Evolutionary conservation across 2,113 vertebrate genomes (phyloP), one percentile per base, ranked within the genome.

Genomic region (Microtus ochrogaster): DNA sequence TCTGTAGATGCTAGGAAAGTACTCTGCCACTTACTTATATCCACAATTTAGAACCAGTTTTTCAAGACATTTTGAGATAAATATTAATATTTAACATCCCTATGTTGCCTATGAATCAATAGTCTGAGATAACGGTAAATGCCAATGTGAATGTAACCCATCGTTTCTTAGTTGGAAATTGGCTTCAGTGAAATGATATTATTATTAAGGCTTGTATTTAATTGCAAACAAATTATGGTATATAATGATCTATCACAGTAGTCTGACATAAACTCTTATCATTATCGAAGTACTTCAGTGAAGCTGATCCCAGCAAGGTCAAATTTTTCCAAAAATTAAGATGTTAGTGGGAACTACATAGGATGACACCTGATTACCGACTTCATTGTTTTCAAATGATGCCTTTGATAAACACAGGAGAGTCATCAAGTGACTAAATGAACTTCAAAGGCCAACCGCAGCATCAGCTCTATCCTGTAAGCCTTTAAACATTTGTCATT

Each of bases 101-200:
- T 77, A 4, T 89, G 49, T 92, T 86, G 39, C n/a, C 61, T 96
- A 82, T 83, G 33, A 78, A 86, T 95, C 66, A 10, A 88, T 81
- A 13, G 19, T 26, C 30, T 93, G 78, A 93, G 41, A 26, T 89
- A 85, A 83, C 26, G 49, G 14, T 83, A 90, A 94, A 61, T 58
- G 68, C 33, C 83, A 81, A 96, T 44, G 87, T 61, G 58, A 52
- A 87, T 14, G 33, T 74, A 30, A 91, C 39, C 22, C 6, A 41
- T 79, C 94, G 83, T 95, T 96, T 98, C 84, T 65, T n/a, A 78
- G 66, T 39, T 2, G 82, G 81, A 68, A 77, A 73, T 95, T 82
- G 94, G 33, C 10, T 89, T 95, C 41, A 55, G 4, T 28, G n/a
- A 30, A 55, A 96, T 44, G 76, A 84, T 83, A 2, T 11, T 96